A percentile compares a stretch with the other conserved stretches of the same genome.
phyloP scores from a whole-genome alignment of 2,888 invertebrate species.

The Craniophora ligustri region DNA sequence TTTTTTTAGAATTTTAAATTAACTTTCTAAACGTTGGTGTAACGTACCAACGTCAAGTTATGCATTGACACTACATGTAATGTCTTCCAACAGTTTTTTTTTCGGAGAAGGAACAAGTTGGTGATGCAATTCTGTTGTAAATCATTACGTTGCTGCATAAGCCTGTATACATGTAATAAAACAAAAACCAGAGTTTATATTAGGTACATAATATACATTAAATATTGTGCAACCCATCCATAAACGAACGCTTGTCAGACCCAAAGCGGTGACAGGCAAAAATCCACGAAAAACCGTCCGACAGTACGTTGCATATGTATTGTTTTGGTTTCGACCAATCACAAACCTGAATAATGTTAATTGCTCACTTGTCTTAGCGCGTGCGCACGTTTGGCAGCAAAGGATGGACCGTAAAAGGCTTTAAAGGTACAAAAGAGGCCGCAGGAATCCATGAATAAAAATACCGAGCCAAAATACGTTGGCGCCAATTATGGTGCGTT shows the following conservation, averaged over 20 bases:
- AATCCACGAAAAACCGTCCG: slow-evolving; percentile 37
- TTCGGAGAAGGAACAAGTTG: slow-evolving; percentile 24
- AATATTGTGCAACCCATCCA: slow-evolving; percentile 43
- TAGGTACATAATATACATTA: slow-evolving; percentile 41
- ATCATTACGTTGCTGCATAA: slow-evolving; percentile 38
- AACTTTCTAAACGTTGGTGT: slow-evolving; percentile 27
- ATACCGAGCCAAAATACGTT: slow-evolving; percentile 76
- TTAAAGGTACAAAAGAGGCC: slow-evolving; percentile 64
- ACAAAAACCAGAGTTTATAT: slow-evolving; percentile 39
- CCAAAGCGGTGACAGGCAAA: slow-evolving; percentile 39
- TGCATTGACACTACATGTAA: slow-evolving; percentile 5
- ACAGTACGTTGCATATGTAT: slow-evolving; percentile 42
- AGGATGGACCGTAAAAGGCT: slow-evolving; percentile 67
- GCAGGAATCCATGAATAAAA: slow-evolving; percentile 81
- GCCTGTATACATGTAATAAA: slow-evolving; percentile 24
- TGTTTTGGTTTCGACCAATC: slow-evolving; percentile 46
- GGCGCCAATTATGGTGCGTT: slow-evolving; percentile 74
- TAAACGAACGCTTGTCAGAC: slow-evolving; percentile 39
- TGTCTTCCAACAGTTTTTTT: slow-evolving; percentile 29
- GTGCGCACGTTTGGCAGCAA: slow-evolving; percentile 64
- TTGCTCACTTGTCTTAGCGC: slow-evolving; percentile 75
- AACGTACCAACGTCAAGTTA: not conserved
- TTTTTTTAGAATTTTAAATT: slow-evolving; percentile 32
- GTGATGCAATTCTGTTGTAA: slow-evolving; percentile 43
- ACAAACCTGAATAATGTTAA: slow-evolving; percentile 70